A percentile compares a stretch with the other conserved stretches of the same genome.
Conservation (phyloP, 2,888 invertebrate genomes). For the Anorthoa munda region DNA sequence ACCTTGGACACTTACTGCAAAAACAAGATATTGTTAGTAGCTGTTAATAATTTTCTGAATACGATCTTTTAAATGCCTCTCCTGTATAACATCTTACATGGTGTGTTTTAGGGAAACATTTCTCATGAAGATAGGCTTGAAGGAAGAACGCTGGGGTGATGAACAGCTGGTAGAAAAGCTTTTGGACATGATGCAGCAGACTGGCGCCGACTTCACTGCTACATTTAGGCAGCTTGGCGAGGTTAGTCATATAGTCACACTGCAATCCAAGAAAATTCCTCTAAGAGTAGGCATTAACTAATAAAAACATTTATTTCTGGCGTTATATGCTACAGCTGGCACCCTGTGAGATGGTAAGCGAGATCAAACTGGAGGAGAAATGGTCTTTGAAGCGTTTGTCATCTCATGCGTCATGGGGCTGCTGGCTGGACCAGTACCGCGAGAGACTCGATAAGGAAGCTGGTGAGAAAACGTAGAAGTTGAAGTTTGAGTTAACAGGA, state of each 20-base stretch:
- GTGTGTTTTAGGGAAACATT: slow-evolving; percentile 81
- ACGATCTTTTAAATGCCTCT: neutral
- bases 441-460: slow-evolving; percentile 87
- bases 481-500: too few relatives aligned
- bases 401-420: slow-evolving; percentile 85
- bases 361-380: slow-evolving; percentile 80
- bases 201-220: slow-evolving; percentile 92
- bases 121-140: slow-evolving; percentile 90
- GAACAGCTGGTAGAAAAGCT: slow-evolving; percentile 89
- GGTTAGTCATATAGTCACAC: slow-evolving; percentile 66
- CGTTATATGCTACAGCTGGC: slow-evolving; percentile 75
- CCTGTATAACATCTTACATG: neutral
- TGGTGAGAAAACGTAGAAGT: slow-evolving; percentile 68
- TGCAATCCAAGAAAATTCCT: neutral
- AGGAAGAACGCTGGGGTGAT: slow-evolving; percentile 86
- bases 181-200: slow-evolving; percentile 92
- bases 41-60: neutral
- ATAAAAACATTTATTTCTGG: neutral
- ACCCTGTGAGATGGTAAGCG: slow-evolving; percentile 83
- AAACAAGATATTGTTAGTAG: slow-evolving; percentile 86
- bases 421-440: slow-evolving; percentile 88
- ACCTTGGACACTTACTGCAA: slow-evolving; percentile 88
- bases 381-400: slow-evolving; percentile 90
- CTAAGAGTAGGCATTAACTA: neutral
- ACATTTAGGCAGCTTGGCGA: slow-evolving; percentile 91